Conservation (phyloP, 2,113 vertebrate species). For the pig (Sus scrofa) region DNA sequence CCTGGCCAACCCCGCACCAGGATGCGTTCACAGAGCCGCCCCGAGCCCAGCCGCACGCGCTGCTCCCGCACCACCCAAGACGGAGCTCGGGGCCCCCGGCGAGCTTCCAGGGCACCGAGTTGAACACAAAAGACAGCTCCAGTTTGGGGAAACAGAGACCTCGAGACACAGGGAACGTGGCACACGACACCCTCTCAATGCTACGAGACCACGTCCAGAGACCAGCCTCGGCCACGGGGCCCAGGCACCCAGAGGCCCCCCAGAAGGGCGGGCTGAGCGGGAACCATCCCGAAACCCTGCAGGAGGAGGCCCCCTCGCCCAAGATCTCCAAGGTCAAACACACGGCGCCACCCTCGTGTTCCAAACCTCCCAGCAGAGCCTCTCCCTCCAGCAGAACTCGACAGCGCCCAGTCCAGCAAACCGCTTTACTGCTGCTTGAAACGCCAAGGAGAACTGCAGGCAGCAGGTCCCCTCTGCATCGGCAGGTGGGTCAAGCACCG, state of each 20-base stretch:
- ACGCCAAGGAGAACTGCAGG: not conserved
- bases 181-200: not conserved
- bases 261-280: not conserved
- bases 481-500: not conserved
- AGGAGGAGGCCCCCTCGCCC: not conserved
- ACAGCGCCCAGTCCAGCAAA: constrained; percentile 31
- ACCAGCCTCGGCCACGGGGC: not conserved
- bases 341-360: not conserved
- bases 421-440: not conserved
- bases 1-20: not conserved
- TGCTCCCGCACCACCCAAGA: not conserved
- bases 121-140: not conserved
- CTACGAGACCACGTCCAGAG: not conserved
- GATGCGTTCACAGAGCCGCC: not conserved
- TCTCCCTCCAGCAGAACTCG: constrained; percentile 1
- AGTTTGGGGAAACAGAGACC: not conserved
- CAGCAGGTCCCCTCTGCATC: not conserved
- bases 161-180: not conserved
- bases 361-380: not conserved
- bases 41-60: not conserved
- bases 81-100: not conserved
- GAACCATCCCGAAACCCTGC: not conserved
- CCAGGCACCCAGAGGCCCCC: not conserved
- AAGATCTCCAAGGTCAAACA: not conserved
- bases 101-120: not conserved